A percentile compares a stretch with the other conserved stretches of the same genome.
phyloP scores from a whole-genome alignment of 2,113 vertebrate genomes.

The Panthera leo region DNA sequence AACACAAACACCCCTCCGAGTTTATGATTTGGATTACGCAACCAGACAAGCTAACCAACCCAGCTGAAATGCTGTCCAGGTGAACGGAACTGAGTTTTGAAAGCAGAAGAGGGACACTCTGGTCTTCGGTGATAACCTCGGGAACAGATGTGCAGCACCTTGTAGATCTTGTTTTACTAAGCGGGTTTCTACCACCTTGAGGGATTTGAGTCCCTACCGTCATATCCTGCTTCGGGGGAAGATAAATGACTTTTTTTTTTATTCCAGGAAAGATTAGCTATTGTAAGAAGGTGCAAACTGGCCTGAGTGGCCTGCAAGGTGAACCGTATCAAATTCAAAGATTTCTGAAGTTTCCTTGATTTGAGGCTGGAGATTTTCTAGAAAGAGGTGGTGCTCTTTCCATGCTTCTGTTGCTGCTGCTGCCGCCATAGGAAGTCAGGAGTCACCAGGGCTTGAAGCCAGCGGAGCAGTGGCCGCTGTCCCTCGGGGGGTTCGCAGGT shows the following conservation, averaged over 20 bases:
- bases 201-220: too few relatives aligned
- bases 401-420: background rate
- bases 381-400: background rate
- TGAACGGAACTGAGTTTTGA: background rate
- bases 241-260: background rate
- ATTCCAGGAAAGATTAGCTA: background rate
- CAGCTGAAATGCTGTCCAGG: background rate
- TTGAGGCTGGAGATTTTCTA: background rate
- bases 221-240: background rate
- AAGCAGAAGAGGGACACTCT: background rate
- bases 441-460: background rate
- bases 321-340: background rate
- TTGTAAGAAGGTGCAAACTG: background rate
- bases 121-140: background rate
- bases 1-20: background rate
- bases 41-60: background rate
- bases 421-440: background rate
- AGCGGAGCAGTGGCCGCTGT: rapidly evolving
- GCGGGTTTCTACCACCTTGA: background rate
- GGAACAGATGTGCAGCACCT: rapidly evolving
- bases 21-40: background rate
- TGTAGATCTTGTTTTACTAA: background rate
- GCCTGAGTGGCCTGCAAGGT: background rate
- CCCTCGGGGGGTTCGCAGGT: too few relatives aligned
- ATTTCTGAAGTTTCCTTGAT: background rate